Evolutionary conservation across 2,888 invertebrate genomes (phyloP).

Genomic region (Scaptodrosophila latifasciaeformis): DNA sequence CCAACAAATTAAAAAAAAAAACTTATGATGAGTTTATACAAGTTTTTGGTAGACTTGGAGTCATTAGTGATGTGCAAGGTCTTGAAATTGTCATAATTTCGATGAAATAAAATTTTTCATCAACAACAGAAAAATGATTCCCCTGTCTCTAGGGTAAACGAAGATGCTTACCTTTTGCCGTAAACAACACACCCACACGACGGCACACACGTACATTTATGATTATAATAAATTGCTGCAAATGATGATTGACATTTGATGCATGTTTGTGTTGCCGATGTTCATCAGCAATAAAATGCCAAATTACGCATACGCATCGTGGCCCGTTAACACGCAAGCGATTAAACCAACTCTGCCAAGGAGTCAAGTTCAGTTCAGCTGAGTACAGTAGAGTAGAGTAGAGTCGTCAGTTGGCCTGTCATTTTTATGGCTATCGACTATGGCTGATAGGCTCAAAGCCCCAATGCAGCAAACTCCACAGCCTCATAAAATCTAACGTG

Average conservation of each 20-base stretch:
- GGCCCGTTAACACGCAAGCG: conserved; percentile 33
- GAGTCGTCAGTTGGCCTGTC: conserved; percentile 9
- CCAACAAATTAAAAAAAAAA: conserved; percentile 12
- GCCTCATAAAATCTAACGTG: conserved; percentile 33
- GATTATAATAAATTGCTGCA: conserved; percentile 41
- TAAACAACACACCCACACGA: too few relatives aligned
- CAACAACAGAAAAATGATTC: conserved; percentile 23
- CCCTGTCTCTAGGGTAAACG: neutral
- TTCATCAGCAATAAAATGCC: conserved; percentile 40
- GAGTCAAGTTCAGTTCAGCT: too few relatives aligned
- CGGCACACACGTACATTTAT: too few relatives aligned
- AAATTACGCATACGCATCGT: conserved; percentile 35
- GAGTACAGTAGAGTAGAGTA: neutral
- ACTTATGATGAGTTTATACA: too few relatives aligned
- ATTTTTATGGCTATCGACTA: conserved; percentile 24
- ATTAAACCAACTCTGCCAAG: conserved; percentile 36
- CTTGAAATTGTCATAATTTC: too few relatives aligned
- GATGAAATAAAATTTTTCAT: conserved; percentile 41
- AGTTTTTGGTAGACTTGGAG: too few relatives aligned
- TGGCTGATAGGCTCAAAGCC: too few relatives aligned
- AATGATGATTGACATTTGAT: conserved; percentile 53
- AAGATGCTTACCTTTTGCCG: too few relatives aligned
- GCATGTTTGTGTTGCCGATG: conserved; percentile 23
- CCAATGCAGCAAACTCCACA: neutral
- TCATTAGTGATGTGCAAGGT: too few relatives aligned